phyloP scores from a whole-genome alignment of 2,888 invertebrate genomes.

The Archips crataeganus region DNA sequence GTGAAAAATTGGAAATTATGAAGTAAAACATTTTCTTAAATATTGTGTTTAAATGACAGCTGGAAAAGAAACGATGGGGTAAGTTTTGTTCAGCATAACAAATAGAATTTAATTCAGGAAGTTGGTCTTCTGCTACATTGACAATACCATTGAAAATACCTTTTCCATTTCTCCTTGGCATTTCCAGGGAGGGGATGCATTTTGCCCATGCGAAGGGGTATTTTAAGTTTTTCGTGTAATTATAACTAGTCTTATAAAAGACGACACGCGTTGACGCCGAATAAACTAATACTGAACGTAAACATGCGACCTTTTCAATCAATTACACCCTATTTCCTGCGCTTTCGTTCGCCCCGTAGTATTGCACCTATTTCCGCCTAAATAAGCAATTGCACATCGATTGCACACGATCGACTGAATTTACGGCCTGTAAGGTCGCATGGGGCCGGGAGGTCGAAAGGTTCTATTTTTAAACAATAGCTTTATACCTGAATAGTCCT shows the following conservation, averaged over 20 bases:
- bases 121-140: neutral
- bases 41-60: slow-evolving; percentile 90
- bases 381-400: slow-evolving; percentile 74
- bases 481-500: slow-evolving; percentile 45
- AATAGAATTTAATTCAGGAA: slow-evolving; percentile 44
- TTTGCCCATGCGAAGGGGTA: slow-evolving; percentile 81
- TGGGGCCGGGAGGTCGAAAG: slow-evolving; percentile 57
- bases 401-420: slow-evolving; percentile 75
- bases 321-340: slow-evolving; percentile 40
- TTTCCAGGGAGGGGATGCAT: slow-evolving; percentile 84
- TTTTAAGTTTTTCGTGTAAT: slow-evolving; percentile 64
- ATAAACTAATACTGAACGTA: slow-evolving; percentile 21
- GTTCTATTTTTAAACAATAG: slow-evolving; percentile 67
- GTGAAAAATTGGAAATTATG: slow-evolving; percentile 71
- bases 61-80: slow-evolving; percentile 94
- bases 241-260: slow-evolving; percentile 31
- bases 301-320: slow-evolving; percentile 37
- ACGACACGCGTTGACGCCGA: slow-evolving; percentile 40
- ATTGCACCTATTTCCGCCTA: slow-evolving; percentile 51
- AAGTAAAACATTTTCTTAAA: slow-evolving; percentile 71
- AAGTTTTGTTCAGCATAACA: slow-evolving; percentile 66
- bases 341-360: slow-evolving; percentile 35
- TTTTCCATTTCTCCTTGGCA: slow-evolving; percentile 70
- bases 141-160: slow-evolving; percentile 52
- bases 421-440: slow-evolving; percentile 71